Evolutionary conservation across 2,797 vertebrate species (phyloP), one percentile per base, ranked within the genome.

Genomic region (Erethizon dorsatum): DNA sequence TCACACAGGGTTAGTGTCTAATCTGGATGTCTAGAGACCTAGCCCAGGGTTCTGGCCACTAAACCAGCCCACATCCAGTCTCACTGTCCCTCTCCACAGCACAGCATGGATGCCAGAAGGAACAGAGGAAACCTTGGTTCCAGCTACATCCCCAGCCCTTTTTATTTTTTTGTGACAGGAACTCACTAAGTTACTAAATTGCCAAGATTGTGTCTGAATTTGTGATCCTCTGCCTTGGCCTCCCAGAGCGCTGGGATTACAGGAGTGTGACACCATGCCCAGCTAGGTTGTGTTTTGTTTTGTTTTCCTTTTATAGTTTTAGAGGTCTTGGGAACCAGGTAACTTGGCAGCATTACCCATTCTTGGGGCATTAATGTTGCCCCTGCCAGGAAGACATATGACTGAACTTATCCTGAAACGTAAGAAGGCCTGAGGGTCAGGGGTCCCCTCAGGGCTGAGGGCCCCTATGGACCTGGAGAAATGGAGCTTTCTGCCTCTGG

Each of bases 231-330:
- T 5, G 9, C 24, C 22, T 47, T 5, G 26, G 73, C 45, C 41
- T 75, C 73, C 45, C 45, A 75, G 18, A 45, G 12, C 28, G 41
- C 22, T 75, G 24, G 41, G 71, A 28, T 75, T 3, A 45, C 6
- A 47, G 45, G 24, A 75, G 73, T 47, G 73, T 47, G 73, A 47
- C 24, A 47, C 24, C 11, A 24, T 12, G 2, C 41, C 22, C 11
- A 28, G 71, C 5, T 47, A 47, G 41, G 8, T 10, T 37, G 24
- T 67, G 31, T 28, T 91, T 75, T 50, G 10, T 80, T 82, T 73
- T 24, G 9, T 90, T 95, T 88, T 88, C 78, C 56, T n/a, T 88
- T 88, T 33, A 52, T 24, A n/a, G 45, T 61, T 94, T 83, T 52
- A 78, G 41, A 83, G 33, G n/a, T 83, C 73, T 77, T 90, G 86